A percentile compares a stretch with the other conserved stretches of the same genome.
Evolutionary conservation across 2,888 invertebrate species (phyloP).

Genomic region (Melolontha melolontha): DNA sequence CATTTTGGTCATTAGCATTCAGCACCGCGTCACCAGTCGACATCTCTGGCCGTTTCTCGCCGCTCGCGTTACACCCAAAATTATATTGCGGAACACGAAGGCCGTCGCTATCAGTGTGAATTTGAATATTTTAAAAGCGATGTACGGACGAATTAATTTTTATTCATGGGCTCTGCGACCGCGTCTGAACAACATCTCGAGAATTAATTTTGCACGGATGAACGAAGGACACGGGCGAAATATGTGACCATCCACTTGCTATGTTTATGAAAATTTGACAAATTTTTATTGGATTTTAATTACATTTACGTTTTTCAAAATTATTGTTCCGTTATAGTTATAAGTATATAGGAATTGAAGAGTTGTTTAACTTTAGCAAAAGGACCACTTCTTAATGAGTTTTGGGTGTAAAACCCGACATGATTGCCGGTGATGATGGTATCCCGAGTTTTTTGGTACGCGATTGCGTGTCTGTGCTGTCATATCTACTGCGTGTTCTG

Average conservation of each 20-base stretch:
- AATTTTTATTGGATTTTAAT: too few relatives aligned
- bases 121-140: constrained; percentile 47
- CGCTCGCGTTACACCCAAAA: constrained; percentile 50
- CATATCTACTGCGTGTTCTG: too few relatives aligned
- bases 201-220: constrained; percentile 15
- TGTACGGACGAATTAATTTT: constrained; percentile 32
- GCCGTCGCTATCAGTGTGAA: constrained; percentile 40
- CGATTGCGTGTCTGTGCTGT: too few relatives aligned
- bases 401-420: too few relatives aligned
- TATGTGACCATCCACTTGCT: not conserved
- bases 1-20: constrained; percentile 55
- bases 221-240: not conserved
- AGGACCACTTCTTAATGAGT: too few relatives aligned
- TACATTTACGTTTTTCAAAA: too few relatives aligned
- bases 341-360: too few relatives aligned
- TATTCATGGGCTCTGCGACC: constrained; percentile 16
- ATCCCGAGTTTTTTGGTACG: too few relatives aligned
- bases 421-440: too few relatives aligned
- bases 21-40: constrained; percentile 40
- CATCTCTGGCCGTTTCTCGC: constrained; percentile 7
- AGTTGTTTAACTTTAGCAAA: too few relatives aligned
- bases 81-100: constrained; percentile 50
- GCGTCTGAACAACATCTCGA: constrained; percentile 11
- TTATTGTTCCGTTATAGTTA: too few relatives aligned
- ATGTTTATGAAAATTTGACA: not conserved